These are phyloP conservation scores for Morus bassanus DNA, from an alignment of 2,797 vertebrate genomes.

Conservation along the genomic window DNA sequence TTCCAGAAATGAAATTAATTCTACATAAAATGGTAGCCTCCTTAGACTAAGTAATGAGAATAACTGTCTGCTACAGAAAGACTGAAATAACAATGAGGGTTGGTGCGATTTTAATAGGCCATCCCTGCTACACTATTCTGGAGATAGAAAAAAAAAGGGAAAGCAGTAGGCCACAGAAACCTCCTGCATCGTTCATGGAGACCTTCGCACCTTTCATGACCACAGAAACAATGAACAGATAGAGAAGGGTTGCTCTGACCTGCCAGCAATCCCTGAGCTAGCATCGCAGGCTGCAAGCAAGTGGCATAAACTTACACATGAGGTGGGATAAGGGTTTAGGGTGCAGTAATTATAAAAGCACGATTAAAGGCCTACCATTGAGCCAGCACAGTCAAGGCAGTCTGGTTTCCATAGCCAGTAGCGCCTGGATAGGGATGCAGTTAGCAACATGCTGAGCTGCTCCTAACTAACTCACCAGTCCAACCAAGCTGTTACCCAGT, in stretches of 20 bases:
- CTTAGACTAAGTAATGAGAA: constrained; percentile 47
- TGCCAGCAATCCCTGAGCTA: not conserved
- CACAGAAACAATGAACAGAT: not conserved
- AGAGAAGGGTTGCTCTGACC: not conserved
- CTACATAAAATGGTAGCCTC: constrained; percentile 43
- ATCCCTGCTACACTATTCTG: not conserved
- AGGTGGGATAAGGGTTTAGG: not conserved
- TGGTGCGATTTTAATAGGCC: not conserved
- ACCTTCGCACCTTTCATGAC: not conserved
- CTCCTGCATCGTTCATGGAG: not conserved
- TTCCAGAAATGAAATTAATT: constrained; percentile 53
- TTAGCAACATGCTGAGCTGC: not conserved
- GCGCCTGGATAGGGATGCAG: not conserved
- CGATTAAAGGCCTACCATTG: not conserved
- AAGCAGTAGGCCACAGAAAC: not conserved
- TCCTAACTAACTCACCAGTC: not conserved
- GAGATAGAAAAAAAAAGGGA: not conserved
- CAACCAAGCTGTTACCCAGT: not conserved
- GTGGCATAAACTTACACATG: rapidly evolving
- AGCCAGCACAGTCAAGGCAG: not conserved
- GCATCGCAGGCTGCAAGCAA: rapidly evolving
- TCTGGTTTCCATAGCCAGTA: not conserved
- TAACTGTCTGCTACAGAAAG: not conserved
- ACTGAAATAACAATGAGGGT: constrained; percentile 28
- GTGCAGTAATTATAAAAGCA: not conserved